Conservation (phyloP, 1,140 invertebrate species). For the Gerris buenoi region DNA sequence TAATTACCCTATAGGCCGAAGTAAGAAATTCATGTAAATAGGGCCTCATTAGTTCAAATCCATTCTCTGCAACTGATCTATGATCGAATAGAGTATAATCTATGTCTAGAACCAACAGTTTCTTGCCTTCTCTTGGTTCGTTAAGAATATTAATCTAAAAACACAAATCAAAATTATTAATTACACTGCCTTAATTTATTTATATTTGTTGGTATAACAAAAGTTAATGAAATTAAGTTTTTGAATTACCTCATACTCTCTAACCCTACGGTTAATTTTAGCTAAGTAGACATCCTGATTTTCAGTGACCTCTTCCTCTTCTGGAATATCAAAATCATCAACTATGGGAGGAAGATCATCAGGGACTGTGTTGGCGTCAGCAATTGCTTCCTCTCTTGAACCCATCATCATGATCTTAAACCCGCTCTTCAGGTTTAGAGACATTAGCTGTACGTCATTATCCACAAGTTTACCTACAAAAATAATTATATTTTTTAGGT, state of each 20-base stretch:
- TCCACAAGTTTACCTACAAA: slow-evolving; percentile 60
- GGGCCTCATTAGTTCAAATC: slow-evolving; percentile 82
- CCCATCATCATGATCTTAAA: slow-evolving; percentile 96
- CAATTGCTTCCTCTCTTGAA: slow-evolving; percentile 79
- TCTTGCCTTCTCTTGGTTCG: slow-evolving; percentile 65
- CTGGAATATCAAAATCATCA: slow-evolving; percentile 74
- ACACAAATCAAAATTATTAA: too few species aligned
- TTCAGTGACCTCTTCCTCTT: slow-evolving; percentile 71
- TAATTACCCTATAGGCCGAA: slow-evolving; percentile 62
- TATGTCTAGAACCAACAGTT: slow-evolving; percentile 86
- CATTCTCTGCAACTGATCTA: slow-evolving; percentile 74
- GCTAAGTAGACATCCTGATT: slow-evolving; percentile 44
- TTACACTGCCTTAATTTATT: too few species aligned
- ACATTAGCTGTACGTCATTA: slow-evolving; percentile 51
- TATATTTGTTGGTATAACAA: neutral
- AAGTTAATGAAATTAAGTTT: too few species aligned
- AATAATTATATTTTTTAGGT: slow-evolving; percentile 14
- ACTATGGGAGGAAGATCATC: slow-evolving; percentile 67
- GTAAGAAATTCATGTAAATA: slow-evolving; percentile 89
- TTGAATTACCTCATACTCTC: slow-evolving; percentile 45
- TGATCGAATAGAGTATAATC: slow-evolving; percentile 96
- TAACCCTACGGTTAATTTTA: slow-evolving; percentile 70
- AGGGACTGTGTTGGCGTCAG: slow-evolving; percentile 57
- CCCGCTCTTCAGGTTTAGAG: slow-evolving; percentile 65
- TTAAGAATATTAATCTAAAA: slow-evolving; percentile 62